Conservation (phyloP, 2,888 invertebrate genomes). For the Ceriagrion tenellum region DNA sequence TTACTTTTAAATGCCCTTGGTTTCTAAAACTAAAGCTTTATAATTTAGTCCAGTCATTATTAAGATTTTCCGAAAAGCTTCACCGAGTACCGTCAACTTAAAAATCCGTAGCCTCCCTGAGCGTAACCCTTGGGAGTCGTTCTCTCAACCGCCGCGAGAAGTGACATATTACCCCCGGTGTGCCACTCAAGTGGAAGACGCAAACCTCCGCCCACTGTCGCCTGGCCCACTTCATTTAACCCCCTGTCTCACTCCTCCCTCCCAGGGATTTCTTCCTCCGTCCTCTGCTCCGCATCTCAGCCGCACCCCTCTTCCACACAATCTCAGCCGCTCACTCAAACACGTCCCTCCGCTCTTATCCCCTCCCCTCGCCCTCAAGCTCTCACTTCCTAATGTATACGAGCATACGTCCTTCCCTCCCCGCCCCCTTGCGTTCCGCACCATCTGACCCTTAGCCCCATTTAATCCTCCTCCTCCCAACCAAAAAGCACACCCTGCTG, state of each 20-base stretch:
- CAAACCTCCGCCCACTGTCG: neutral
- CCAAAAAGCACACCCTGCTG: too few species aligned
- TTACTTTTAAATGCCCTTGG: too few species aligned
- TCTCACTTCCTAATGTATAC: too few species aligned
- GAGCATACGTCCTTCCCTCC: slow-evolving; percentile 14
- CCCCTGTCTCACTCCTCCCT: neutral
- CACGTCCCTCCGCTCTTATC: neutral
- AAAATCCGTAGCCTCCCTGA: too few species aligned
- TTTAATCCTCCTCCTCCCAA: too few species aligned
- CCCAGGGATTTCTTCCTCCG: neutral
- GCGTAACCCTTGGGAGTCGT: neutral
- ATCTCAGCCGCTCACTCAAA: neutral
- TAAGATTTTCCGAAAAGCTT: too few species aligned
- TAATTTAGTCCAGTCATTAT: too few species aligned
- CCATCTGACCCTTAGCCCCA: too few species aligned
- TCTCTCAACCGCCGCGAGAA: neutral
- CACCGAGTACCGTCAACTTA: too few species aligned
- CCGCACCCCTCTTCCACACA: neutral
- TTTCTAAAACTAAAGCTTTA: too few species aligned
- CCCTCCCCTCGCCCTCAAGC: neutral
- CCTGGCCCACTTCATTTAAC: neutral
- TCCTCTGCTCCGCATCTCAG: neutral
- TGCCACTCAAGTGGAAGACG: neutral
- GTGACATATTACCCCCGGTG: neutral
- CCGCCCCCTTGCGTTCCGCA: neutral